Conservation (phyloP, 2,113 vertebrate species). For the Phoenicopterus ruber region DNA sequence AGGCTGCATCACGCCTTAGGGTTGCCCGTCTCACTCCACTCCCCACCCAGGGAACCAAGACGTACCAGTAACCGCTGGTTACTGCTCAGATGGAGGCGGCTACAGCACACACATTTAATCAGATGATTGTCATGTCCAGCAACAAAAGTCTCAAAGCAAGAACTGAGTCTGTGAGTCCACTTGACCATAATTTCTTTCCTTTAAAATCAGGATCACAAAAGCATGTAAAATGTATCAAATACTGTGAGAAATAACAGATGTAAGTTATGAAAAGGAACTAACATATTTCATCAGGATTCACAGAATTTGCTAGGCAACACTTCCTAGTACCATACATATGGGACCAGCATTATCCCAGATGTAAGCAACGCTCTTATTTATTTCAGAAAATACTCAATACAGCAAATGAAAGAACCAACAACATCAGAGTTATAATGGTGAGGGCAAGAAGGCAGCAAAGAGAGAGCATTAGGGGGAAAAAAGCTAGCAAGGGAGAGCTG, state of each 20-base stretch:
- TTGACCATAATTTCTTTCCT: background rate
- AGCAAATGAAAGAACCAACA: background rate
- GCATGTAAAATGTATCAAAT: background rate
- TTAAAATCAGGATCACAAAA: background rate
- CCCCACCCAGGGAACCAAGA: background rate
- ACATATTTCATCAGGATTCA: background rate
- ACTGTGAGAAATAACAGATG: background rate
- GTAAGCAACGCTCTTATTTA: conserved; percentile 10
- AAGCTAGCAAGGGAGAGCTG: background rate
- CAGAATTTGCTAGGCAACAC: conserved; percentile 42
- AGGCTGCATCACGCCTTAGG: background rate
- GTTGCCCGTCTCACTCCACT: background rate
- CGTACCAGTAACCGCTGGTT: background rate
- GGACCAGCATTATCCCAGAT: background rate
- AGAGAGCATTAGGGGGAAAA: background rate
- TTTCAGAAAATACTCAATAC: conserved; percentile 9
- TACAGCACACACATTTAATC: background rate
- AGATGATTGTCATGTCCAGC: background rate
- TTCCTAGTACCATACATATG: background rate
- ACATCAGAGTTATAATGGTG: background rate
- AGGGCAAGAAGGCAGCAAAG: background rate
- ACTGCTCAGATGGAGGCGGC: background rate
- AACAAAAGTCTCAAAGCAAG: background rate
- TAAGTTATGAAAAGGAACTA: conserved; percentile 9
- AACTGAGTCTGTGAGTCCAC: background rate